A percentile compares a stretch with the other conserved stretches of the same genome.
Evolutionary conservation across 2,113 vertebrate genomes (phyloP).

Genomic region (Bombycilla garrulus): DNA sequence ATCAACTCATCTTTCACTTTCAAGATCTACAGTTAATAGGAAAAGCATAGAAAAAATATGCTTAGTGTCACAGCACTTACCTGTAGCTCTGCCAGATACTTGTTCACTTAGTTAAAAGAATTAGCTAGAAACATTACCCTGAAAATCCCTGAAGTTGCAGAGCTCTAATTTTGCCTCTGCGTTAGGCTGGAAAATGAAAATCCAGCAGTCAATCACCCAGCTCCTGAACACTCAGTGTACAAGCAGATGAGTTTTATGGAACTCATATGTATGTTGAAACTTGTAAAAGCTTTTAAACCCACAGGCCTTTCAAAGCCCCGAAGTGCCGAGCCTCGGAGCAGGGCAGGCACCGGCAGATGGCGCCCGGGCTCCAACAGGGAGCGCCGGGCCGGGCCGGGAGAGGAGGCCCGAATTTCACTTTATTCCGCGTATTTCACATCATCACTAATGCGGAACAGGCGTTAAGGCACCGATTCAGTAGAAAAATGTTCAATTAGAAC

Average conservation of each 20-base stretch:
- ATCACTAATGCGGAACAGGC: not conserved
- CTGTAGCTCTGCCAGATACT: not conserved
- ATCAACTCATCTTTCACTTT: conserved; percentile 72
- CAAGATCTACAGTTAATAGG: conserved; percentile 70
- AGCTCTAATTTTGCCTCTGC: not conserved
- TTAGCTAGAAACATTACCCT: not conserved
- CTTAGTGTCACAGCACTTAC: not conserved
- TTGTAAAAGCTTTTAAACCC: not conserved
- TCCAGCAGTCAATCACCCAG: not conserved
- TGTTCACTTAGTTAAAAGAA: not conserved
- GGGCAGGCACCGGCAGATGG: not conserved
- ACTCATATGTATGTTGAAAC: not conserved
- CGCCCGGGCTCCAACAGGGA: not conserved
- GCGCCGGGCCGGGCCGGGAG: fast-evolving
- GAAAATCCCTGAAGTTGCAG: not conserved
- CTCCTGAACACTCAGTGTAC: not conserved
- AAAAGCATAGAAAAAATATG: not conserved
- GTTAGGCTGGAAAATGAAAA: not conserved
- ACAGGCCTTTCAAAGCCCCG: fast-evolving
- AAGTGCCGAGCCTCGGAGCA: fast-evolving
- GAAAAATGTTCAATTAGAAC: not conserved
- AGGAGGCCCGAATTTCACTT: not conserved
- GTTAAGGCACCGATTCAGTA: not conserved
- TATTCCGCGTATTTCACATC: not conserved
- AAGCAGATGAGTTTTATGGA: not conserved